Evolutionary conservation across 2,797 vertebrate genomes (phyloP), one percentile per base, ranked within the genome.

Genomic region (Cheirogaleus major): DNA sequence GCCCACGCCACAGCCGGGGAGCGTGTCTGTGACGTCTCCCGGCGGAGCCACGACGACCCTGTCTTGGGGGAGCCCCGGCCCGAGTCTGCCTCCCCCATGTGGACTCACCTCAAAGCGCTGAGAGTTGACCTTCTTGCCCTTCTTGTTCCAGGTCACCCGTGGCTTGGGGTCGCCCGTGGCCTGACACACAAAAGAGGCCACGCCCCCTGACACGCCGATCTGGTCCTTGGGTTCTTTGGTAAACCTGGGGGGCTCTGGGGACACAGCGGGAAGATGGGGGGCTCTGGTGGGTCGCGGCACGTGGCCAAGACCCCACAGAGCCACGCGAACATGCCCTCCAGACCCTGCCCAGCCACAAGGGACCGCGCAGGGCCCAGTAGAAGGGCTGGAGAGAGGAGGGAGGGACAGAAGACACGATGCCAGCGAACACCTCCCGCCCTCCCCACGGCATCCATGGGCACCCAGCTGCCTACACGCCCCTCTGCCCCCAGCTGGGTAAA

Each of bases 131-230:
- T 99, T 99, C 98, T 99, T 99, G 93, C 99, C 99, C 95, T 99
- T 99, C 98, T 99, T 99, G 98, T 99, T 99, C 99, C 99, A 99
- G 95, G 99, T 99, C 88, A 99, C 99, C 85, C 99, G 99, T 0
- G 99, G 99, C 98, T 99, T 99, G 14, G 99, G 99, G 96, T 99
- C 99, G 0, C 99, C 99, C 0, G 99, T 99, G 0, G 99, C 99
- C 97, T 99, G 99, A 98, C 99, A 99, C 45, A 99, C 99, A 0
- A 99, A 99, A 96, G 99, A 99, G 48, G 99, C 99, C 97, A 99
- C 99, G 1, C 99, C 99, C 95, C 99, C 99, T 0, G 99, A 99
- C 96, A 99, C 99, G 0, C 99, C 99, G 0, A 99, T 99, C 99
- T 99, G 99, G 99, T 99, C 99, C 65, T 99, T 99, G 2, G 99